Evolutionary conservation across 2,113 vertebrate genomes (phyloP), one percentile per base, ranked within the genome.

Genomic region (Corythornis cristatus): DNA sequence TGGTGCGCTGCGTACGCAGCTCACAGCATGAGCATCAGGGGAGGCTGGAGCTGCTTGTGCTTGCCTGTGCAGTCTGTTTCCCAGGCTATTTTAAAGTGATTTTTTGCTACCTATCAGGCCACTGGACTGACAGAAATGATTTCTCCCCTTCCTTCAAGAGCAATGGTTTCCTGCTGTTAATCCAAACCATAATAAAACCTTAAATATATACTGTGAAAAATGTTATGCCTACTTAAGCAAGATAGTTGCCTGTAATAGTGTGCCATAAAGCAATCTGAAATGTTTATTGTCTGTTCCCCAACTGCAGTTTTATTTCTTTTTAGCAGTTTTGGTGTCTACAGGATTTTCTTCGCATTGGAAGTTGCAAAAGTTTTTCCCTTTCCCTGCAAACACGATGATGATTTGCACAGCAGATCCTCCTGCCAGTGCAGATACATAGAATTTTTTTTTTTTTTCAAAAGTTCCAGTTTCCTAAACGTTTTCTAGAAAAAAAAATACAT

Each of bases 121-220:
- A 23, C 65, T 73, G 70, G 70, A 48, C 66, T 61, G 68, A 50
- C 74, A 95, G 81, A 73, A 94, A 86, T 88, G 40, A 80, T 88
- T 84, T 85, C 60, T 68, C 29, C 51, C 78, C 61, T 65, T 48
- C 80, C 33, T 73, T 92, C 73, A 88, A 94, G 68, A 92, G 81
- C 61, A 51, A 11, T 46, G 60, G 31, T 54, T 94, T 88, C 78
- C 86, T 94, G 81, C 60, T 93, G 65, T 78, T 95, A 93, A 95
- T 93, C 65, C 65, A 81, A 67, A 77, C 64, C 81, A 79, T 90
- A 86, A 97, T 95, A 96, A 93, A 88, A 75, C 45, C 68, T 90
- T 95, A 96, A 94, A 95, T 91, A 93, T 95, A 89, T 90, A 93
- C 94, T 83, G 87, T 93, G 93, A 94, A 96, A 96, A 96, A 97